Evolutionary conservation across 2,888 invertebrate species (phyloP), one percentile per base, ranked within the genome.

Genomic region (Drosophila fungiperda): DNA sequence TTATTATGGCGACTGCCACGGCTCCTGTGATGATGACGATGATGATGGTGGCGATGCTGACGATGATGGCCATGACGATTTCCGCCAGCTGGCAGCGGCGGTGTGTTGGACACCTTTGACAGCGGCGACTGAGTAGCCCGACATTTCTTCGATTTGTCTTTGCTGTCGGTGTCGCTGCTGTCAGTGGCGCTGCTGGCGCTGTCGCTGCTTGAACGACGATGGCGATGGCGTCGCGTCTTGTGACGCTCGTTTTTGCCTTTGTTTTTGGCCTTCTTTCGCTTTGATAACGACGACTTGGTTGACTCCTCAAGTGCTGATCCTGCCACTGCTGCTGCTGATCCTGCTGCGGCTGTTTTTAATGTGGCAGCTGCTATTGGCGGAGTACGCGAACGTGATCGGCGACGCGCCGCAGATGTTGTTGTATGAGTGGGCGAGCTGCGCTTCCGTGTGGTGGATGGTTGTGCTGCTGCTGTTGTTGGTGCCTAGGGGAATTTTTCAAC

Each of bases 401-500:
- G 50, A 6, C 52, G 48, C 7, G 20, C 40, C 36, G 55, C 45
- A 12, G 53, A 35, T 29, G 62, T n/a, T 29, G 57, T 23, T 62
- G 40, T 38, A 20, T 29, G 32, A 33, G 54, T 42, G 62, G 62
- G 36, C 45, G 68, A 57, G 42, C 65, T 78, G 49, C 73, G 78
- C 32, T 61, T 76, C 17, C 52, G 57, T 59, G 42, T 35, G 59
- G 63, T 45, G 29, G 68, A n/a, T 36, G 59, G 11, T 53, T 50
- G 17, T 52, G 61, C 2, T 20, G 20, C 20, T 15, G 68, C 20
- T n/a, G 62, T 49, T 57, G 63, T 68, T 87, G 87, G 90, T 91
- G 91, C 93, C 93, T 93, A 93, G 91, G 91, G 92, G 92, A 92
- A 93, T 92, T 91, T 91, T 90, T 86, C 91, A 92, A 93, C 93